Evolutionary conservation across 1,140 invertebrate genomes (phyloP).

Genomic region (Tetramorium alpestre): DNA sequence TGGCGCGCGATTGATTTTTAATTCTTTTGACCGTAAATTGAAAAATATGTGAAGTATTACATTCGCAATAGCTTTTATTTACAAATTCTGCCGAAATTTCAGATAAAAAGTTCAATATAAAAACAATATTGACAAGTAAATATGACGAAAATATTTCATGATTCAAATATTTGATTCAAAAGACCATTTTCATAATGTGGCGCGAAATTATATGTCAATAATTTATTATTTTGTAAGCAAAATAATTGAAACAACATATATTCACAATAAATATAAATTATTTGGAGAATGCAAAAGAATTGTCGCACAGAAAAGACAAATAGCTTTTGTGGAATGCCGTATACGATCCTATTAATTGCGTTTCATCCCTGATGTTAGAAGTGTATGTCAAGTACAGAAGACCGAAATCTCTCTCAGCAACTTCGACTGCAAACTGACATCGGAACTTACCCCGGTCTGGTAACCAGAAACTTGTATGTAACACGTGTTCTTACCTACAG

Average conservation of each 20-base stretch:
- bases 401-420: conserved; percentile 44
- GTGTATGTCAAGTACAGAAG: conserved; percentile 47
- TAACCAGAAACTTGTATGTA: conserved; percentile 41
- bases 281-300: background rate
- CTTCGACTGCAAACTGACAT: conserved; percentile 48
- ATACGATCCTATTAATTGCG: conserved; percentile 47
- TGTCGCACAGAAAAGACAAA: background rate
- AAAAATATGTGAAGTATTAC: conserved; percentile 9
- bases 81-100: background rate
- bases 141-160: background rate
- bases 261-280: background rate
- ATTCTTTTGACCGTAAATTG: background rate
- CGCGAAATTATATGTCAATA: too few species aligned
- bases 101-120: background rate
- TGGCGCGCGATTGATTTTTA: conserved; percentile 47
- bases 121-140: background rate
- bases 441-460: conserved; percentile 50
- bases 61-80: background rate
- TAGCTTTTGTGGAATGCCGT: background rate
- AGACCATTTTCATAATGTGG: background rate
- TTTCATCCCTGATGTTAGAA: conserved; percentile 46
- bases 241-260: background rate
- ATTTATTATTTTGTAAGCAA: background rate
- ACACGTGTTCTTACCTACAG: conserved; percentile 57
- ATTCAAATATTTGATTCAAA: background rate